phyloP scores from a whole-genome alignment of 2,888 invertebrate genomes.

The Noctua comes region DNA sequence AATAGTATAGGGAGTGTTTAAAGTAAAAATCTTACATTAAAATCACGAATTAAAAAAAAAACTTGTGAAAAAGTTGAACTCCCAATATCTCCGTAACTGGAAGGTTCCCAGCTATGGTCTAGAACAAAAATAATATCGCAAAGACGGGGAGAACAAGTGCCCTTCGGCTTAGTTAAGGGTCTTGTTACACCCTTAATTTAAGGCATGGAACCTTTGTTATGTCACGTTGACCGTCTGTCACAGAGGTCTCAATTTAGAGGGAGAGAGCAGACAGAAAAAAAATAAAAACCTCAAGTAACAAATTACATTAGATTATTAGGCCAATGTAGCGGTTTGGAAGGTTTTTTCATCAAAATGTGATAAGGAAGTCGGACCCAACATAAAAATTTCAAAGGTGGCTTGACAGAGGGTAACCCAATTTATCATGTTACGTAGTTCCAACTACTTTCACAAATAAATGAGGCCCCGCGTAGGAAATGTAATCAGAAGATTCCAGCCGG shows the following conservation, averaged over 20 bases:
- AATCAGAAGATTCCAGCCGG: slow-evolving; percentile 30
- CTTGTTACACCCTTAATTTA: not conserved
- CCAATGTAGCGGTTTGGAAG: not conserved
- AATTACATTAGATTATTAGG: not conserved
- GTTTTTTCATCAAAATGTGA: slow-evolving; percentile 16
- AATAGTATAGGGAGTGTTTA: too few relatives aligned
- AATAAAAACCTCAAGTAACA: not conserved
- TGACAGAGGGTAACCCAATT: slow-evolving; percentile 36
- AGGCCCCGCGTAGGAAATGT: slow-evolving; percentile 23
- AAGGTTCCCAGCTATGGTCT: too few relatives aligned
- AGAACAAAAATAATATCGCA: too few relatives aligned
- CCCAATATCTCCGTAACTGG: too few relatives aligned
- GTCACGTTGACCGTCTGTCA: not conserved
- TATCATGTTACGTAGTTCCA: slow-evolving; percentile 37
- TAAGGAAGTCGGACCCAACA: slow-evolving; percentile 2
- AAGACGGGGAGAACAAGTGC: too few relatives aligned
- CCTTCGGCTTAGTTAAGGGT: too few relatives aligned
- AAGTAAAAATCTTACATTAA: too few relatives aligned
- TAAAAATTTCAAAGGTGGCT: slow-evolving; percentile 23
- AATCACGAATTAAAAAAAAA: too few relatives aligned
- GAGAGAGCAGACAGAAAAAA: not conserved
- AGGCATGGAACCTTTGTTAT: not conserved
- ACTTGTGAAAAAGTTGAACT: too few relatives aligned
- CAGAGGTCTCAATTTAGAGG: too few relatives aligned
- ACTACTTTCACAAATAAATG: slow-evolving; percentile 41